A percentile compares a stretch with the other conserved stretches of the same genome.
Conservation (phyloP, 1,140 invertebrate genomes). For the Prorops nasuta region DNA sequence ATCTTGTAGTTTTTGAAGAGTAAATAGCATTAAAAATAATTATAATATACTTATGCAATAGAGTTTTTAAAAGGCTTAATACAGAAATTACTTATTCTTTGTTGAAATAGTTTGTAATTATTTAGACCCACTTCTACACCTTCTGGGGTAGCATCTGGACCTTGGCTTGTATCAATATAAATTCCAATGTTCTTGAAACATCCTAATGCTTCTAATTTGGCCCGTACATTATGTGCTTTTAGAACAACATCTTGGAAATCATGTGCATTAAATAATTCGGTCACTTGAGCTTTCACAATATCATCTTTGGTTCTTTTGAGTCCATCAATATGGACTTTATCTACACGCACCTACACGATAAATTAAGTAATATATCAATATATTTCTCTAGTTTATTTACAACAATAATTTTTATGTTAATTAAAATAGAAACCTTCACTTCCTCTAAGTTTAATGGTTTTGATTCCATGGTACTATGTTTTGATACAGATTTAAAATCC, state of each 20-base stretch:
- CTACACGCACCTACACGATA: slow-evolving; percentile 79
- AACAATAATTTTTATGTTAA: neutral
- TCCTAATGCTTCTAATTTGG: slow-evolving; percentile 72
- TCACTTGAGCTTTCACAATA: slow-evolving; percentile 70
- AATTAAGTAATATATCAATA: slow-evolving; percentile 33
- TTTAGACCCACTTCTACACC: slow-evolving; percentile 70
- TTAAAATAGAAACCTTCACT: slow-evolving; percentile 35
- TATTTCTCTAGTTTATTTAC: neutral
- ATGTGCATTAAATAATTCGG: slow-evolving; percentile 70
- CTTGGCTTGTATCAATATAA: slow-evolving; percentile 79
- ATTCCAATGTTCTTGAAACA: slow-evolving; percentile 81
- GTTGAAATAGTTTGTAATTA: slow-evolving; percentile 33
- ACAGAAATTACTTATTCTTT: slow-evolving; percentile 32
- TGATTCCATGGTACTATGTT: slow-evolving; percentile 9
- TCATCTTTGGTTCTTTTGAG: slow-evolving; percentile 81
- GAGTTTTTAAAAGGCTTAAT: slow-evolving; percentile 1
- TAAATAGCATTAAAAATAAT: too few species aligned
- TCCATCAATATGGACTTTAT: slow-evolving; percentile 77
- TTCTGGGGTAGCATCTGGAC: slow-evolving; percentile 67
- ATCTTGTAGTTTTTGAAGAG: too few species aligned
- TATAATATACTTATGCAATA: too few species aligned
- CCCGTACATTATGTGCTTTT: slow-evolving; percentile 63
- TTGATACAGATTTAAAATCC: slow-evolving; percentile 11
- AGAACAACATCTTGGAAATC: slow-evolving; percentile 67
- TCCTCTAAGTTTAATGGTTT: slow-evolving; percentile 28